Conservation (phyloP, 23 tunicate genomes). For the Botrylloides violaceus region DNA sequence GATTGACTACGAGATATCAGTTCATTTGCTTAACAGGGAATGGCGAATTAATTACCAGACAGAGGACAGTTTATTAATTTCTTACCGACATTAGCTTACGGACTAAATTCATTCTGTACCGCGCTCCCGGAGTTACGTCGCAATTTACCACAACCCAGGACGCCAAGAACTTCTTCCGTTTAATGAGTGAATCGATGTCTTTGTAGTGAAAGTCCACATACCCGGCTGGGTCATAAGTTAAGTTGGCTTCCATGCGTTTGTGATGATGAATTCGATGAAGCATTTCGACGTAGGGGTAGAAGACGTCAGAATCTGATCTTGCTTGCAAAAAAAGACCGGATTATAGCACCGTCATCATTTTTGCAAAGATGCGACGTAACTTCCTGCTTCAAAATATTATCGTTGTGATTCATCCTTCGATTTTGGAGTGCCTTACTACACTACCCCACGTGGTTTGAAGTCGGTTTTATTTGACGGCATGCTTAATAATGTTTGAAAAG, state of each 20-base stretch:
- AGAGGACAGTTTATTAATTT: too few relatives aligned
- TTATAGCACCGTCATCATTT: too few relatives aligned
- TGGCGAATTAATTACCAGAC: too few relatives aligned
- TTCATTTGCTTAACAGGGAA: too few relatives aligned
- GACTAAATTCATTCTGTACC: background rate
- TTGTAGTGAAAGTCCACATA: slow-evolving; percentile 2
- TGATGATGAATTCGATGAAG: slow-evolving; percentile 21
- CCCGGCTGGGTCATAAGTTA: background rate
- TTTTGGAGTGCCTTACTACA: too few relatives aligned
- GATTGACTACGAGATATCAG: too few relatives aligned
- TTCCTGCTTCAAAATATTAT: too few relatives aligned
- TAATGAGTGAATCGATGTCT: slow-evolving; percentile 6
- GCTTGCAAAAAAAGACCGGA: background rate
- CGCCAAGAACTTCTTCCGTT: slow-evolving; percentile 16
- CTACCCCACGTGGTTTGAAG: too few relatives aligned
- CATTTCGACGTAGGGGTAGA: slow-evolving; percentile 23
- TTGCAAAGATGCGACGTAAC: too few relatives aligned
- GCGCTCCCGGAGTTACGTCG: slow-evolving; percentile 23
- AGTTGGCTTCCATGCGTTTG: background rate
- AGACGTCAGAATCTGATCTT: slow-evolving; percentile 45
- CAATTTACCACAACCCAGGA: slow-evolving; percentile 38
- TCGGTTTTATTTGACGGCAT: too few relatives aligned
- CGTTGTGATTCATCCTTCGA: too few relatives aligned
- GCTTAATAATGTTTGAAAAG: too few relatives aligned
- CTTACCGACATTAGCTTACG: background rate